A percentile compares a stretch with the other conserved stretches of the same genome.
Conservation (phyloP, 2,113 vertebrate species). For the Carollia perspicillata region DNA sequence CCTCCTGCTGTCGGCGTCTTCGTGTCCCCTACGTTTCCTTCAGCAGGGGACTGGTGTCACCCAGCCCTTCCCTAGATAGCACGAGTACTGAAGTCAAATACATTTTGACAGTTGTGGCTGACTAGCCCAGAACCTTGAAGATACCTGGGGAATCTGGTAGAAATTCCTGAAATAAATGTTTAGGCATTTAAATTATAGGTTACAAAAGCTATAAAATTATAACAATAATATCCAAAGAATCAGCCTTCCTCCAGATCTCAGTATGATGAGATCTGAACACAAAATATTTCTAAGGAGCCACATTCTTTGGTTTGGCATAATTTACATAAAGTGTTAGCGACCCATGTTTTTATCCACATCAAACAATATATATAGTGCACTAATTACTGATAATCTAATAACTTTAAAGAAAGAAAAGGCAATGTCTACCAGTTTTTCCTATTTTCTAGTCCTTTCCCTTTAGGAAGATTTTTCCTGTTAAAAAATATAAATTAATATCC, state of each 20-base stretch:
- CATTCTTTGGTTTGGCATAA: not conserved
- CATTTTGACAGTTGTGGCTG: not conserved
- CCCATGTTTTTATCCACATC: not conserved
- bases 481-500: not conserved
- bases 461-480: not conserved
- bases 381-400: not conserved
- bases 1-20: not conserved
- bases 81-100: not conserved
- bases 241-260: not conserved
- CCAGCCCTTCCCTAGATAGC: not conserved
- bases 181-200: conserved; percentile 6
- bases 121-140: not conserved
- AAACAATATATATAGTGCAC: not conserved
- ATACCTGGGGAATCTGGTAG: not conserved
- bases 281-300: not conserved
- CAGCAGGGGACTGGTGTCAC: not conserved
- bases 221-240: not conserved
- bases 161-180: conserved; percentile 8
- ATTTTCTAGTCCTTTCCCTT: not conserved
- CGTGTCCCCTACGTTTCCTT: not conserved
- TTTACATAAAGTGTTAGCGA: not conserved
- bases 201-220: not conserved
- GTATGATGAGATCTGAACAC: not conserved
- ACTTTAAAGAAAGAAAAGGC: not conserved
- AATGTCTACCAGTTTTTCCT: not conserved